Evolutionary conservation across 2,797 vertebrate genomes (phyloP), one percentile per base, ranked within the genome.

Genomic region (Enteromius fasciolatus): DNA sequence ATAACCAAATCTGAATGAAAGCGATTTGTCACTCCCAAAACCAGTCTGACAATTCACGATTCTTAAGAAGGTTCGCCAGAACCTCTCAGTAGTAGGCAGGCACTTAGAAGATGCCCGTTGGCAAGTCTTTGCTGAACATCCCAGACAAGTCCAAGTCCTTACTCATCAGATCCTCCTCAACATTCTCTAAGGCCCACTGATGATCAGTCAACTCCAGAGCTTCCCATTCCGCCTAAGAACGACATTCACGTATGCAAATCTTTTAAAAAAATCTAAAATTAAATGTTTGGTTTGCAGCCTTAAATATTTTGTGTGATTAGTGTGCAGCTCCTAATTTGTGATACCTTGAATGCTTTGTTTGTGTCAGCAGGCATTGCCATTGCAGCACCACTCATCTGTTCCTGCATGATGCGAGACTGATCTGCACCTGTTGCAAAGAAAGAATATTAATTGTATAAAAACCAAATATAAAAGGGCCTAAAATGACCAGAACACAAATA

Each of bases 331-430:
- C 18, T 20, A 25, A 28, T 18, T 41, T 23, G 3, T 25, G n/a
- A 67, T 93, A 99, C 98, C 97, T 99, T 99, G 88, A 99, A 99
- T 41, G 98, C 98, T 94, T 99, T 99, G 92, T 99, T 99, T 77
- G 98, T 97, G 72, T 99, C 98, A 66, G 98, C 97, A 44, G 98
- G 98, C 98, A 99, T 99, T 83, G 98, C 98, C 98, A 99, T 98
- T 61, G 98, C 98, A 41, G 98, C 98, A 10, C 98, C 98, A 0
- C 98, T 99, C 97, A 99, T 99, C 92, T 99, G 98, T 86, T 99
- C 98, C 90, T 99, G 98, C 98, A 99, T 99, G 90, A 99, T 96
- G 80, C 98, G 95, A 1, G 98, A 99, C 90, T 99, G 98, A 92
- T 99, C 98, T 20, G 98, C 98, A 82, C 97, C 95, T 96, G 84